These are phyloP conservation scores for Eupithecia subfuscata DNA, from an alignment of 2,888 invertebrate species.

Conservation along the genomic window DNA sequence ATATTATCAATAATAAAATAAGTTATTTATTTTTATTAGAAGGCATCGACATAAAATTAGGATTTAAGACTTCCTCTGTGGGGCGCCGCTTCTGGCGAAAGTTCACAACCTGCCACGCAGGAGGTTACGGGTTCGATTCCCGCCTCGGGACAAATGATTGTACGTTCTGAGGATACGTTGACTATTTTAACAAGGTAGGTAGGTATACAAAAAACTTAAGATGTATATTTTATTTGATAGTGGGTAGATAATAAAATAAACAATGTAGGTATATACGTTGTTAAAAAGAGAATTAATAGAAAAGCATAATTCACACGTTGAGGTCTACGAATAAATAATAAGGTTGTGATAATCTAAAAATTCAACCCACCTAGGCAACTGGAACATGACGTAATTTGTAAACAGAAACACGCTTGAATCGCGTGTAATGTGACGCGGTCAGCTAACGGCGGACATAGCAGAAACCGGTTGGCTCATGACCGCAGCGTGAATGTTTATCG, in stretches of 20 bases:
- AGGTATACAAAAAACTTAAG: background rate
- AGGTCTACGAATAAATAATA: too few species aligned
- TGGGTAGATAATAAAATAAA: background rate
- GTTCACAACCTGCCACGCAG: background rate
- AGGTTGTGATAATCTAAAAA: background rate
- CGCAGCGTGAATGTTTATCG: conserved; percentile 55
- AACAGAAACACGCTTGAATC: conserved; percentile 41
- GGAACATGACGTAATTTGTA: conserved; percentile 20
- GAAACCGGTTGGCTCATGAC: conserved; percentile 57
- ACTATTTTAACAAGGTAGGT: background rate
- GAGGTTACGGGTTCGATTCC: background rate
- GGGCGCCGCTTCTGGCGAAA: background rate
- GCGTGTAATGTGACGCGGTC: conserved; percentile 50
- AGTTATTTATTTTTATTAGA: background rate
- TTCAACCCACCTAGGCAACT: background rate
- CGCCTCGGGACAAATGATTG: background rate
- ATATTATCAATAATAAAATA: too few species aligned
- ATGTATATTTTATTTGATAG: background rate
- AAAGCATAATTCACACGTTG: background rate
- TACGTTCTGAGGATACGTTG: too few species aligned
- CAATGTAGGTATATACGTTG: background rate
- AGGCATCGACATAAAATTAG: background rate
- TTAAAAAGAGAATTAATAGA: background rate
- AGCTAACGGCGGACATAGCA: conserved; percentile 42
- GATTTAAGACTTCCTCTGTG: background rate